Percentiles rank a stretch among this genome's conserved stretches.
These are phyloP conservation scores for Xenopus tropicalis DNA, from an alignment of 2,113 vertebrate species.

Conservation along the genomic window DNA sequence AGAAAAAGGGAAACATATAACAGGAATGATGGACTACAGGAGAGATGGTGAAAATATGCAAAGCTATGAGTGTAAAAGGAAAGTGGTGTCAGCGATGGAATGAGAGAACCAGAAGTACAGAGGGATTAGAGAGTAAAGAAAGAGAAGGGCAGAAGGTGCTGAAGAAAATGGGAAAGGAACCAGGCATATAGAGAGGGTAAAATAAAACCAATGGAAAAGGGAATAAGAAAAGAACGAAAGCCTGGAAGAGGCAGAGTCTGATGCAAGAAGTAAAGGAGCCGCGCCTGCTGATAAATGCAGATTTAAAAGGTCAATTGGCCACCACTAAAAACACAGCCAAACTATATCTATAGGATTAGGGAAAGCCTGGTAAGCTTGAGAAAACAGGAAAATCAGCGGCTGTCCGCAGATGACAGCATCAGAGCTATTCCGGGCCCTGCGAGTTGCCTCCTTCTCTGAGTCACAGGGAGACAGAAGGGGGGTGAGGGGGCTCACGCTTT, in stretches of 20 bases:
- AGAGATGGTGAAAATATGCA: neutral
- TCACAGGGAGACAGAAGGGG: slow-evolving; percentile 36
- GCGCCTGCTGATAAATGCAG: neutral
- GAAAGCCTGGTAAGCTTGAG: slow-evolving; percentile 22
- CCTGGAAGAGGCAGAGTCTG: slow-evolving; percentile 8
- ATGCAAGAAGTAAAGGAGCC: neutral
- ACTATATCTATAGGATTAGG: slow-evolving; percentile 40
- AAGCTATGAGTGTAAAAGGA: neutral
- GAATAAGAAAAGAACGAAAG: neutral
- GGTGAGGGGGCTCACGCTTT: slow-evolving; percentile 27
- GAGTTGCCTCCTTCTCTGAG: slow-evolving; percentile 46
- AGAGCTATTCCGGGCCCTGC: slow-evolving; percentile 44
- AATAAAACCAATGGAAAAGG: neutral
- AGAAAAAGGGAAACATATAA: neutral
- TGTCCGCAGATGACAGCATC: slow-evolving; percentile 46
- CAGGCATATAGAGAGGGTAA: neutral
- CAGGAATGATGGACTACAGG: neutral
- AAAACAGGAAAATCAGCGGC: slow-evolving; percentile 44
- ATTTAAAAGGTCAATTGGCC: slow-evolving; percentile 24
- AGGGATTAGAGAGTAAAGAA: neutral
- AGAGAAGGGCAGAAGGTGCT: neutral
- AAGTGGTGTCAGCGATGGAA: neutral
- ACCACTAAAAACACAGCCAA: slow-evolving; percentile 14
- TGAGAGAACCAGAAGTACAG: neutral
- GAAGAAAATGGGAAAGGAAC: neutral